Evolutionary conservation across 2,113 vertebrate species (phyloP), one percentile per base, ranked within the genome.

Genomic region (Polypterus senegalus): DNA sequence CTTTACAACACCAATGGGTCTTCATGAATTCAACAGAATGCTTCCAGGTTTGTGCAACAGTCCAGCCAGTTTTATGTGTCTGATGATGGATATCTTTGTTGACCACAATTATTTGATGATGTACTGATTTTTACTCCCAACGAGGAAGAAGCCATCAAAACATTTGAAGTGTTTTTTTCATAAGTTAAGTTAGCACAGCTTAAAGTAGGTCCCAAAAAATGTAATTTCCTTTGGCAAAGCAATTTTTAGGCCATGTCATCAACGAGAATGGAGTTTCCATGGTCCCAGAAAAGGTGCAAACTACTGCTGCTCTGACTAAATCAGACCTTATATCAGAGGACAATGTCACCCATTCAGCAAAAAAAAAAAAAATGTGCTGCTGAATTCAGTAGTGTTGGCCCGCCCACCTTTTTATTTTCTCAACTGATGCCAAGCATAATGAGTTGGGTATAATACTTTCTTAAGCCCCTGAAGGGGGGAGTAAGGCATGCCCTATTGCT

Each of bases 1-100:
- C 6, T 60, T 60, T 48, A 60, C 59, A 27, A 60, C 59, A 11
- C 59, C 43, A 9, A 3, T 60, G 7, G 59, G 59, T 9, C 59
- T 60, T 3, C 3, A 3, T 49, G 59, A 60, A 45, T 27, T 27
- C 27, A 27, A 27, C 27, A 27, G 27, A 27, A 9, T 9, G 7
- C 7, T 9, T 27, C 9, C 7, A 8, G 7, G 7, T 8, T 27
- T 27, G 9, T 27, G 27, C 27, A 27, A 27, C 27, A 27, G 27
- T 11, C 10, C 10, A 3, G 43, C 59, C 27, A 45, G 8, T 9
- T 47, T 46, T 7, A 43, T 46, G 59, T 6, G 27, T 5, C 5
- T 43, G 59, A 47, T 46, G 59, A 46, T 47, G 44, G 7, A 6
- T 60, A 4, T 4, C 11, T 60, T 7, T 3, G 59, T 2, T 4